phyloP scores from a whole-genome alignment of 2,888 invertebrate genomes.

The Xylota segnis region DNA sequence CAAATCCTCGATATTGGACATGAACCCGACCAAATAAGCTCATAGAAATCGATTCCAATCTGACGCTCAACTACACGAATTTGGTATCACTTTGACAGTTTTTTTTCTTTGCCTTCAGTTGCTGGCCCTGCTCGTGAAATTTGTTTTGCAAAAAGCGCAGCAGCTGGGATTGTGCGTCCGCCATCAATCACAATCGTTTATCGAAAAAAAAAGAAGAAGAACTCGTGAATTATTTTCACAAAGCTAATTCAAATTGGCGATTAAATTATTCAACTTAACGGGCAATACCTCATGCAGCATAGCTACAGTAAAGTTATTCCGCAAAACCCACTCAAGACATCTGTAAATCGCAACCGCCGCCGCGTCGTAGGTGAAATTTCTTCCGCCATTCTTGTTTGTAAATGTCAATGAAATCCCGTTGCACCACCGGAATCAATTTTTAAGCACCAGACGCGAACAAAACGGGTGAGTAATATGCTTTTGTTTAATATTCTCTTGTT shows the following conservation, averaged over 20 bases:
- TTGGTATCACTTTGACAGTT: constrained; percentile 40
- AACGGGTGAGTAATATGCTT: constrained; percentile 24
- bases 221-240: constrained; percentile 1
- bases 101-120: constrained; percentile 36
- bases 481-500: background rate
- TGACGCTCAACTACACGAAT: no score
- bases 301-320: background rate
- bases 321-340: background rate
- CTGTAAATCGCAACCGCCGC: constrained; percentile 1
- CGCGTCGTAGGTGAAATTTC: constrained; percentile 32
- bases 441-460: constrained; percentile 6
- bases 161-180: constrained; percentile 67
- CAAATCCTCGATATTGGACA: no score
- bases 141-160: constrained; percentile 73
- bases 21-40: no score
- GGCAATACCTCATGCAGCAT: background rate
- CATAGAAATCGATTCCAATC: no score
- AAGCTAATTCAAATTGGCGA: constrained; percentile 7
- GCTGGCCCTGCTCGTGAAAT: constrained; percentile 33
- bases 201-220: background rate
- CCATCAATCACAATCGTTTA: constrained; percentile 51
- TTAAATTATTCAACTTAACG: background rate
- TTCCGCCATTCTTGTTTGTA: constrained; percentile 60
- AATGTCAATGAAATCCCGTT: constrained; percentile 71
- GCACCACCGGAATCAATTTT: constrained; percentile 49